Percentiles rank a stretch among this genome's conserved stretches.
Conservation (phyloP, 1,140 invertebrate genomes). For the Drosophila santomea region DNA sequence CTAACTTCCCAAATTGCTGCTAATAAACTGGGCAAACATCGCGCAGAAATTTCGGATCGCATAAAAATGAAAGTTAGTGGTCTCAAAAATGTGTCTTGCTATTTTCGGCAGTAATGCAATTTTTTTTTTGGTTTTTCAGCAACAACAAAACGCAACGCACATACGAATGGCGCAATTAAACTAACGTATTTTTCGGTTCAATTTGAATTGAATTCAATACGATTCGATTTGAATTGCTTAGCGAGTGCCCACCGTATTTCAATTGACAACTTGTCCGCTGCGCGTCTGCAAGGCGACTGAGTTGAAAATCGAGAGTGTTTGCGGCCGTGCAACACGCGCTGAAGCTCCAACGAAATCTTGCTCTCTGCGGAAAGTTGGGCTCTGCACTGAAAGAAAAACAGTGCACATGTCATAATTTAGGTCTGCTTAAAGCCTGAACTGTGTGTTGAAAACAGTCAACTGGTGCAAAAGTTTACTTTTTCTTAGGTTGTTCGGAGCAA, state of each 20-base stretch:
- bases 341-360: not conserved
- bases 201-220: constrained; percentile 10
- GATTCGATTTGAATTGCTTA: constrained; percentile 15
- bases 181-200: constrained; percentile 41
- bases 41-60: constrained; percentile 40
- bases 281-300: constrained; percentile 60
- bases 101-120: constrained; percentile 49
- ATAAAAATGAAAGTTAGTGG: constrained; percentile 70
- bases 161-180: constrained; percentile 72
- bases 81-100: constrained; percentile 29
- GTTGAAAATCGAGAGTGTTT: constrained; percentile 65
- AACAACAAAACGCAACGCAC: constrained; percentile 29
- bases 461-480: too few relatives aligned
- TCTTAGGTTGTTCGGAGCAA: too few relatives aligned
- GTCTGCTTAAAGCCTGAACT: too few relatives aligned
- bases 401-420: too few relatives aligned
- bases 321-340: constrained; percentile 65
- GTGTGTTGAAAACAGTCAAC: too few relatives aligned
- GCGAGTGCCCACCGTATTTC: constrained; percentile 20
- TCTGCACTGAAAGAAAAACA: constrained; percentile 11
- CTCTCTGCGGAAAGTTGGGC: constrained; percentile 10
- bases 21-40: constrained; percentile 65
- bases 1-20: constrained; percentile 55
- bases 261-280: constrained; percentile 55
- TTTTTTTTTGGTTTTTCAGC: constrained; percentile 14